Conservation (phyloP, 2,888 invertebrate species). For the Cheilosia soror region DNA sequence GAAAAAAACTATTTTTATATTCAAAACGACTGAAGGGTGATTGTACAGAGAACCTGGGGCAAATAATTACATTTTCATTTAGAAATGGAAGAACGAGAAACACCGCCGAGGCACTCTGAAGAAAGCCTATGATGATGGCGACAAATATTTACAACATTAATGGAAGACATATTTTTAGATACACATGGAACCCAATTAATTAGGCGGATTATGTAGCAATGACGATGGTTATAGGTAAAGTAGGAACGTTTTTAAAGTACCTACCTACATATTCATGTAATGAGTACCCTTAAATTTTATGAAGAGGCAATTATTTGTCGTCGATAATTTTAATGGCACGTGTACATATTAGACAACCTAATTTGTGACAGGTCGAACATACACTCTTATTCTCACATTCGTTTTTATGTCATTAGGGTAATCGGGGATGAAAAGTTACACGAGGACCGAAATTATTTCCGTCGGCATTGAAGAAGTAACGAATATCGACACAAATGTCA, state of each 20-base stretch:
- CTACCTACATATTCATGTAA: neutral
- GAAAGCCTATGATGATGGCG: conserved; percentile 11
- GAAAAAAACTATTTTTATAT: conserved; percentile 47
- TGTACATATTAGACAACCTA: no score
- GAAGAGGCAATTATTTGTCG: no score
- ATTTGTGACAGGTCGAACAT: no score
- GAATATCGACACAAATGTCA: no score
- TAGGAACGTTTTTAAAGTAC: neutral
- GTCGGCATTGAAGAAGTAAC: no score
- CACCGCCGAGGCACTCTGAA: neutral
- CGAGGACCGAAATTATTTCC: no score
- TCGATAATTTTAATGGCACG: no score
- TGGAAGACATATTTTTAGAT: conserved; percentile 55
- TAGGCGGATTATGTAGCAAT: neutral
- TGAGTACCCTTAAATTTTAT: neutral
- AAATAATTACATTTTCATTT: conserved; percentile 48
- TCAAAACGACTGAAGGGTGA: conserved; percentile 15
- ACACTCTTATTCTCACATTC: no score
- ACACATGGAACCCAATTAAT: conserved; percentile 26
- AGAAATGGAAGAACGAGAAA: neutral
- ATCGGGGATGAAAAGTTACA: no score
- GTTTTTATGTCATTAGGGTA: no score
- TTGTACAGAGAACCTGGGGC: neutral
- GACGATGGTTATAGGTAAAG: neutral
- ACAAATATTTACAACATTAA: conserved; percentile 62